Base-by-base conservation (phyloP, 2,888 invertebrate genomes). In the Epistrophe grossulariae region DNA sequence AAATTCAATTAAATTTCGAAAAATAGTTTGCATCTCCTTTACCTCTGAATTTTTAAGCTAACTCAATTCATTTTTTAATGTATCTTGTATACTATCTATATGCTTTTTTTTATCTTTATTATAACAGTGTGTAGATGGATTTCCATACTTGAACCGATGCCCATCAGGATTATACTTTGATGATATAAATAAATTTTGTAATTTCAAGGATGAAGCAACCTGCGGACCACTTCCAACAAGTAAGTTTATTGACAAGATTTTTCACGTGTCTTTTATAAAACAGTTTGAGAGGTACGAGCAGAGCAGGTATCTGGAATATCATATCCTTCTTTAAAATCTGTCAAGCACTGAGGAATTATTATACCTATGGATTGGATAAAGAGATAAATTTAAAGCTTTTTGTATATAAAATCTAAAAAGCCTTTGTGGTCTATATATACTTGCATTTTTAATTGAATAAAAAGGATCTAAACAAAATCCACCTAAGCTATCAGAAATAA, bases 111-210 rank as follows among this genome's bases (percentile, higher is more conserved):
- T 76, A 6, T 60, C 4, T 66, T 70, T 17, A 19, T 55, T 52
- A 11, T 79, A 89, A 19, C 93, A 98, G 97, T 98, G 98, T 92
- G 98, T 98, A 73, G 97, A 98, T 93, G 97, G 97, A 82, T 97
- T 94, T 91, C 97, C 98, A 1, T 98, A 98, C 92, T 90, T 96
- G 90, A 97, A 97, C 93, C 95, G 97, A 91, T 98, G 98, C 92
- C 98, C 98, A 13, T 97, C 98, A 4, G 97, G 97, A 78, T 94
- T 98, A 68, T 97, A 96, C 93, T 98, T 98, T 91, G 98, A 98
- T 92, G 98, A 98, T 91, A 95, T 97, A 90, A 96, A 95, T 93
- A 98, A 98, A 93, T 97, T 94, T 91, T 98, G 98, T 92, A 98
- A 97, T 4, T 98, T 98, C 93, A 97, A 97, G 93, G 95, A 94